These are phyloP conservation scores for Diabrotica virgifera DNA, from an alignment of 1,140 invertebrate species.

Conservation along the genomic window DNA sequence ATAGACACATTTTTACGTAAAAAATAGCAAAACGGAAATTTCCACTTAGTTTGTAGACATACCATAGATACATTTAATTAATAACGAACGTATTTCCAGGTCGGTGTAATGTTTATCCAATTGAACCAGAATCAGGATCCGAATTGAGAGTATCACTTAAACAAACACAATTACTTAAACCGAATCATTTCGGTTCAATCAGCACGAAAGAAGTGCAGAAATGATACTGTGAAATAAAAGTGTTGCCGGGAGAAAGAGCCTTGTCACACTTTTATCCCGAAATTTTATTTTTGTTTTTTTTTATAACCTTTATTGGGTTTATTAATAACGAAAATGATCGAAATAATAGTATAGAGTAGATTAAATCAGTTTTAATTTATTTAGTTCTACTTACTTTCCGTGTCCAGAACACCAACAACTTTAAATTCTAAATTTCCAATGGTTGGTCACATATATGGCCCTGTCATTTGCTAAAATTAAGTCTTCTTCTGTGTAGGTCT, in stretches of 20 bases:
- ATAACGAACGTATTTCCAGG: slow-evolving; percentile 6
- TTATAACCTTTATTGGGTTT: no score
- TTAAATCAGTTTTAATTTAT: no score
- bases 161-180: slow-evolving; percentile 18
- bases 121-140: slow-evolving; percentile 4
- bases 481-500: no score
- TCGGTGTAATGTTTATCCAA: slow-evolving; percentile 12
- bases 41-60: not conserved
- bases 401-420: no score
- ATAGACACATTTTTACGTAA: no score
- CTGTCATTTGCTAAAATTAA: no score
- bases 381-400: no score
- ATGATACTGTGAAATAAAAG: slow-evolving; percentile 16
- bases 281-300: not conserved
- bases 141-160: slow-evolving; percentile 13
- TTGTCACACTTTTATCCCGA: not conserved
- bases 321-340: no score
- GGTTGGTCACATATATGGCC: no score
- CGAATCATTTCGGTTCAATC: slow-evolving; percentile 18
- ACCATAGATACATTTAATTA: slow-evolving; percentile 4
- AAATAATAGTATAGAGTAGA: no score
- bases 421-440: no score
- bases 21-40: no score
- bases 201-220: slow-evolving; percentile 8
- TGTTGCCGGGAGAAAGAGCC: slow-evolving; percentile 14